These are phyloP conservation scores for Ostrea denselamellosa DNA, from an alignment of 1,140 invertebrate genomes.

Conservation along the genomic window DNA sequence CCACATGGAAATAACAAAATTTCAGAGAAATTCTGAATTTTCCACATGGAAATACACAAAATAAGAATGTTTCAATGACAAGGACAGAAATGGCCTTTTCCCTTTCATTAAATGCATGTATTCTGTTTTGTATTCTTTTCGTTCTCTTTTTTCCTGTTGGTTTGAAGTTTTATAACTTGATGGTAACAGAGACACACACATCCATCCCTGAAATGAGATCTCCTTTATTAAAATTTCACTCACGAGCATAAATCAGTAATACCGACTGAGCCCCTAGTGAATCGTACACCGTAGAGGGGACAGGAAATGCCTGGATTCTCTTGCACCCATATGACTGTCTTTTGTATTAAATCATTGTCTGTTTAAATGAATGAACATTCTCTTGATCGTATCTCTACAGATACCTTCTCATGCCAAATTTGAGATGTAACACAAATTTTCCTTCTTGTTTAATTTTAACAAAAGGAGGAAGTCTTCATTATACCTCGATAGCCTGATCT, in stretches of 20 bases:
- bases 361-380: constrained; percentile 26
- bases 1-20: no score
- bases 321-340: background rate
- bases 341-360: constrained; percentile 29
- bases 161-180: no score
- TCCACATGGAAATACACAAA: no score
- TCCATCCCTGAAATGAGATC: no score
- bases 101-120: no score
- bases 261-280: background rate
- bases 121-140: no score
- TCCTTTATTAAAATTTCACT: no score
- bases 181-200: no score
- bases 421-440: constrained; percentile 19
- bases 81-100: no score
- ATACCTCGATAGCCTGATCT: background rate
- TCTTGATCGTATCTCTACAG: background rate
- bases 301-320: constrained; percentile 14
- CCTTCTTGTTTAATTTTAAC: constrained; percentile 5
- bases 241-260: background rate
- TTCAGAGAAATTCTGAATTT: no score
- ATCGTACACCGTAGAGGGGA: background rate
- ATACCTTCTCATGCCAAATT: constrained; percentile 5
- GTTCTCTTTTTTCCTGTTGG: no score
- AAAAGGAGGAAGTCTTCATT: background rate
- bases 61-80: no score